Conservation (phyloP, 2,888 invertebrate species). For the Cephonodes hylas region DNA sequence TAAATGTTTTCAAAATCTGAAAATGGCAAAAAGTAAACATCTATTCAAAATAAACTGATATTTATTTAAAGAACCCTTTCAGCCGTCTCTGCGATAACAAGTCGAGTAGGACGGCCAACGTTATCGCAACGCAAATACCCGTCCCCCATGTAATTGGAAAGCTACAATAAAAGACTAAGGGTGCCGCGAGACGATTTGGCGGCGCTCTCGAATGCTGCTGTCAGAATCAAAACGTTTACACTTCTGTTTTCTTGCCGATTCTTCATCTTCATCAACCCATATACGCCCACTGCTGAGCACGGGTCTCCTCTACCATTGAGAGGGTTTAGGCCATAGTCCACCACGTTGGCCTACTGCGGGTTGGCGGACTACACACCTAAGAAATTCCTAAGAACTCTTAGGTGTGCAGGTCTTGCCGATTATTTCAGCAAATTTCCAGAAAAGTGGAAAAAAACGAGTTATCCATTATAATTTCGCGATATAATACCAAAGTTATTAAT, state of each 20-base stretch:
- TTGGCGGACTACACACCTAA: too few relatives aligned
- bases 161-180: constrained; percentile 60
- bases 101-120: constrained; percentile 25
- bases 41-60: constrained; percentile 19
- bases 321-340: too few relatives aligned
- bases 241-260: background rate
- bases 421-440: too few relatives aligned
- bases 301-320: too few relatives aligned
- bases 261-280: too few relatives aligned
- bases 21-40: background rate
- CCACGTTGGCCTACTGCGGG: too few relatives aligned
- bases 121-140: constrained; percentile 48
- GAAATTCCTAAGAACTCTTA: too few relatives aligned
- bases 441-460: too few relatives aligned
- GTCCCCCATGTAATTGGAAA: constrained; percentile 65
- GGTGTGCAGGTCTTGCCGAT: too few relatives aligned
- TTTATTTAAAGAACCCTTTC: constrained; percentile 50
- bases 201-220: constrained; percentile 40
- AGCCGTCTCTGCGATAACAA: constrained; percentile 50
- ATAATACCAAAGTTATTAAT: too few relatives aligned
- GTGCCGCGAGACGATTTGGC: constrained; percentile 49
- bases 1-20: background rate
- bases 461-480: too few relatives aligned
- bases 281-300: too few relatives aligned
- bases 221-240: constrained; percentile 15